Evolutionary conservation across 2,888 invertebrate genomes (phyloP).

Genomic region (Limnephilus lunatus): DNA sequence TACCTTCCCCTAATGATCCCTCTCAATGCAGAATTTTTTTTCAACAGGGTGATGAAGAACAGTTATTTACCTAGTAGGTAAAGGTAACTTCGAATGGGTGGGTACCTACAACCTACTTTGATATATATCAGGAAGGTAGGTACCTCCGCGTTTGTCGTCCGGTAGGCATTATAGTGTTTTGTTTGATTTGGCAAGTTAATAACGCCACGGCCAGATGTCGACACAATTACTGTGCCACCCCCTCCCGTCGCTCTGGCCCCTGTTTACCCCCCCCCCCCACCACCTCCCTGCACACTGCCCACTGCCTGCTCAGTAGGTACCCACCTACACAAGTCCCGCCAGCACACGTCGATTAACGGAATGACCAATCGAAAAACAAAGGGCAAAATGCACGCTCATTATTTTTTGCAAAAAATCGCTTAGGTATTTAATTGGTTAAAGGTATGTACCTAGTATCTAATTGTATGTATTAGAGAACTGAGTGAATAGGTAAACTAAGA

Average conservation of each 20-base stretch:
- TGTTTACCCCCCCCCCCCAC: not conserved
- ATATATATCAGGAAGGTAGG: not conserved
- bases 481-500: too few relatives aligned
- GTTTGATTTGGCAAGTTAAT: constrained; percentile 77
- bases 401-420: not conserved
- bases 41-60: not conserved
- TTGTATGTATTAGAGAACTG: not conserved
- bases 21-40: too few relatives aligned
- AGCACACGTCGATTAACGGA: constrained; percentile 11
- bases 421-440: not conserved
- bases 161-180: constrained; percentile 67
- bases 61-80: not conserved
- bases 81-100: not conserved
- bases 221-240: constrained; percentile 67
- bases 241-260: constrained; percentile 48
- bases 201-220: constrained; percentile 75
- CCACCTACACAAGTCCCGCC: not conserved
- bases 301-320: not conserved
- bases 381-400: not conserved
- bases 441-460: not conserved
- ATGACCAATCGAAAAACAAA: constrained; percentile 8
- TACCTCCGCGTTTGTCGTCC: constrained; percentile 31
- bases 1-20: too few relatives aligned
- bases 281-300: constrained; percentile 33
- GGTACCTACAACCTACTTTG: not conserved